Conservation (phyloP, 2,113 vertebrate genomes). For the Poeciliopsis occidentalis region DNA sequence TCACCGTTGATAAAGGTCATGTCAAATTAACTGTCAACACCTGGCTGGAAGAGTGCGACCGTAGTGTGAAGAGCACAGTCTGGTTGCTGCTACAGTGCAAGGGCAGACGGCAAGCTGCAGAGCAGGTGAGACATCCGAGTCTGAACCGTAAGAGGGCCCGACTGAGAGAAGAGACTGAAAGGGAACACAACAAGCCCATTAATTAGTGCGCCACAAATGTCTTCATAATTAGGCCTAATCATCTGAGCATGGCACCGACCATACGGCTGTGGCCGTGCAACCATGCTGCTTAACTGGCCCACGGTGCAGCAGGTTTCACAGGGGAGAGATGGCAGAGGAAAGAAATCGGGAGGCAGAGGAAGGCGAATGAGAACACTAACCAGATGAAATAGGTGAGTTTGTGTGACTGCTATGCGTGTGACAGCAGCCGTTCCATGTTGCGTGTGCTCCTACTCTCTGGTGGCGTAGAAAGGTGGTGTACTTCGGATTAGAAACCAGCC, state of each 20-base stretch:
- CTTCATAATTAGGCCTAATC: constrained; percentile 89
- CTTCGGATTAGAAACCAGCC: constrained; percentile 62
- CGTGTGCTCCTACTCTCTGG: constrained; percentile 57
- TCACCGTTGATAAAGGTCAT: constrained; percentile 59
- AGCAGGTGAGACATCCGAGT: constrained; percentile 46
- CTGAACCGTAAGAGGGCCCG: constrained; percentile 26
- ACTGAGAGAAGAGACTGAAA: constrained; percentile 67
- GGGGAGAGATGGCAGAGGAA: constrained; percentile 10
- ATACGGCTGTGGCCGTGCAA: constrained; percentile 67
- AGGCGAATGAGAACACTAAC: constrained; percentile 45
- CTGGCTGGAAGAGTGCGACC: constrained; percentile 14
- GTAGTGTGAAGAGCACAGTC: constrained; percentile 54
- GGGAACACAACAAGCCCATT: constrained; percentile 83
- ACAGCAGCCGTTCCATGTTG: constrained; percentile 55
- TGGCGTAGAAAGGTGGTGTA: constrained; percentile 70
- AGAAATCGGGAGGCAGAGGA: not conserved
- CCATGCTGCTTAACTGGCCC: constrained; percentile 46
- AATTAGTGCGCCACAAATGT: constrained; percentile 87
- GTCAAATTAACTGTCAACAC: constrained; percentile 64
- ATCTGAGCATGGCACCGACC: constrained; percentile 78
- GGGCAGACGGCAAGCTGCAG: constrained; percentile 42
- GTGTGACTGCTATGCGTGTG: constrained; percentile 46
- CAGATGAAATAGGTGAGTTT: constrained; percentile 26
- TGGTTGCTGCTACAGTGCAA: constrained; percentile 51
- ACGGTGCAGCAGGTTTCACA: constrained; percentile 22